phyloP scores from a whole-genome alignment of 2,888 invertebrate genomes.

The Sialis fuliginosa region DNA sequence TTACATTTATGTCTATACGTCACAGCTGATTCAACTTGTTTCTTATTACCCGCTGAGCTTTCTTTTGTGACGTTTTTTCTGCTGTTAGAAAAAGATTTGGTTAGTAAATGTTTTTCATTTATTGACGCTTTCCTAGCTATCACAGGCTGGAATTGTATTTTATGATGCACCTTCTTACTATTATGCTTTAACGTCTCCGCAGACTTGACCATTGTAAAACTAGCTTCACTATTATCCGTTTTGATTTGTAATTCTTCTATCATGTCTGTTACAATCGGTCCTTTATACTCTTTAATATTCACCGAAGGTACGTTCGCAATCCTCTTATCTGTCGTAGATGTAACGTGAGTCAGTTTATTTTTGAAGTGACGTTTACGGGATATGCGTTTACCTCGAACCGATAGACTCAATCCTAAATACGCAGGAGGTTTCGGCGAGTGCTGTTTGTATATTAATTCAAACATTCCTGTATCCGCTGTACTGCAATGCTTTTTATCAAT shows the following conservation, averaged over 20 bases:
- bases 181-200: too few relatives aligned
- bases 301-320: background rate
- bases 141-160: too few relatives aligned
- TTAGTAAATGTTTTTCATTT: too few relatives aligned
- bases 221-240: background rate
- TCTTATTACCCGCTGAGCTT: too few relatives aligned
- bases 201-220: too few relatives aligned
- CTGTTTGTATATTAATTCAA: constrained; percentile 66
- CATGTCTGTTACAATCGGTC: constrained; percentile 49
- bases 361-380: constrained; percentile 24
- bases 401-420: constrained; percentile 55
- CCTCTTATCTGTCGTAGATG: background rate
- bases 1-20: too few relatives aligned
- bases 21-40: too few relatives aligned
- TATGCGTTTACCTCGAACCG: constrained; percentile 47
- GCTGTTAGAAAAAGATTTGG: too few relatives aligned
- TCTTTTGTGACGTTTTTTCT: too few relatives aligned
- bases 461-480: constrained; percentile 62
- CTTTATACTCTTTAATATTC: constrained; percentile 33
- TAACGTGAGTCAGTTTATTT: background rate
- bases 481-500: constrained; percentile 53
- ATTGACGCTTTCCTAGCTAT: too few relatives aligned
- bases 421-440: constrained; percentile 60
- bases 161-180: too few relatives aligned
- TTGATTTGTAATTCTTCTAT: constrained; percentile 44